phyloP scores from a whole-genome alignment of 2,888 invertebrate genomes.

The Abrostola triplasia region DNA sequence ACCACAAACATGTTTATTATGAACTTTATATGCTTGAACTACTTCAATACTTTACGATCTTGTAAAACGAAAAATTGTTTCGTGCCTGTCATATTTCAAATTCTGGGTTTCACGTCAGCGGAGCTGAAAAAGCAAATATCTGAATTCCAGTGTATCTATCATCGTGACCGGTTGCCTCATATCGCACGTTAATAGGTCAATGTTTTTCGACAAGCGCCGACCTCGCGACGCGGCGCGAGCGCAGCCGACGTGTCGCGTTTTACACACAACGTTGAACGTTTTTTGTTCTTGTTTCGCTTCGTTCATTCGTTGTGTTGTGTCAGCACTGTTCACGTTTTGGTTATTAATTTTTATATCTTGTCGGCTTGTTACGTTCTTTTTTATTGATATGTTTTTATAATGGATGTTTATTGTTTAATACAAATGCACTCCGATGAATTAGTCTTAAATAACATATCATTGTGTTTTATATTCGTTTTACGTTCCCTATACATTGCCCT shows the following conservation, averaged over 20 bases:
- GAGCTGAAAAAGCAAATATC: slow-evolving; percentile 41
- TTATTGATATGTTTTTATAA: slow-evolving; percentile 25
- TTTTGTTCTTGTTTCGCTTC: slow-evolving; percentile 46
- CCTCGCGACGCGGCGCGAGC: slow-evolving; percentile 56
- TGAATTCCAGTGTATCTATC: slow-evolving; percentile 53
- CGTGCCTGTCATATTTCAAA: slow-evolving; percentile 14
- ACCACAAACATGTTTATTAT: slow-evolving; percentile 38
- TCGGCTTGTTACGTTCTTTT: slow-evolving; percentile 30
- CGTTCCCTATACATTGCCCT: slow-evolving; percentile 33
- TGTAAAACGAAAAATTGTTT: slow-evolving; percentile 29
- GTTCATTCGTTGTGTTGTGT: slow-evolving; percentile 47
- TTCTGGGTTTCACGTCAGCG: slow-evolving; percentile 5
- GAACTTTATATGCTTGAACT: slow-evolving; percentile 23
- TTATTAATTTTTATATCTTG: slow-evolving; percentile 51
- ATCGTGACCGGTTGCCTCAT: slow-evolving; percentile 57
- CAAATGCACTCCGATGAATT: slow-evolving; percentile 14
- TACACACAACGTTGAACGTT: slow-evolving; percentile 36
- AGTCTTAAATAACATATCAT: slow-evolving; percentile 18
- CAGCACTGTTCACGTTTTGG: slow-evolving; percentile 43
- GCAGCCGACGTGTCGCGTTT: slow-evolving; percentile 53
- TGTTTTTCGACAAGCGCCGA: slow-evolving; percentile 60
- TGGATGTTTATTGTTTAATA: slow-evolving; percentile 25
- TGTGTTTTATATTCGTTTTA: slow-evolving; percentile 5
- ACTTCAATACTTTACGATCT: slow-evolving; percentile 32
- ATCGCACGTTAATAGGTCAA: slow-evolving; percentile 65